These are phyloP conservation scores for Eospalax fontanierii DNA, from an alignment of 2,797 vertebrate species.

Conservation along the genomic window DNA sequence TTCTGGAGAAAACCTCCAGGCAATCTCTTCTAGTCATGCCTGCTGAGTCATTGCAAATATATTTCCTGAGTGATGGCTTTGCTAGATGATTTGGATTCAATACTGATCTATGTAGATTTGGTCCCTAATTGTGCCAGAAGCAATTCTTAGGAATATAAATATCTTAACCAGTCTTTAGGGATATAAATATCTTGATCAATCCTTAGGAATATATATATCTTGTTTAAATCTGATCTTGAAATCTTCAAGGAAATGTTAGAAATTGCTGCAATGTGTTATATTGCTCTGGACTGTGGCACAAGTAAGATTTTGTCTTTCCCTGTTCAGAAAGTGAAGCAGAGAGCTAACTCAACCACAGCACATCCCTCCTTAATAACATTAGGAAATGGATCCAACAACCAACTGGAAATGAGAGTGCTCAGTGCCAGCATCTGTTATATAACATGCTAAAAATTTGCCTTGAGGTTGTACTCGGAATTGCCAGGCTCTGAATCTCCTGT, in stretches of 20 bases:
- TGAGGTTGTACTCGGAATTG: slow-evolving; percentile 20
- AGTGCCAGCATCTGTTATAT: slow-evolving; percentile 44
- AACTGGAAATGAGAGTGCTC: slow-evolving; percentile 38
- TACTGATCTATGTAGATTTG: slow-evolving; percentile 47
- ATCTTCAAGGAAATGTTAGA: slow-evolving; percentile 38
- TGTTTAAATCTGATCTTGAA: slow-evolving; percentile 60
- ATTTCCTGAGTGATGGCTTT: slow-evolving; percentile 46
- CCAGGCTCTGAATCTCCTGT: slow-evolving; percentile 11
- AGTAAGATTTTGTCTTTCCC: slow-evolving; percentile 4
- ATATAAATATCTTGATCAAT: background rate
- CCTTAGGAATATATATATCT: slow-evolving; percentile 36
- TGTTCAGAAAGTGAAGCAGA: slow-evolving; percentile 52
- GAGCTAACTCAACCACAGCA: background rate
- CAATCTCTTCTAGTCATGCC: slow-evolving; percentile 30
- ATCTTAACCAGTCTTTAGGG: no score
- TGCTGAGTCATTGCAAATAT: slow-evolving; percentile 7
- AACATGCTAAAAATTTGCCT: slow-evolving; percentile 48
- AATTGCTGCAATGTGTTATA: background rate
- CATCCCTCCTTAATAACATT: background rate
- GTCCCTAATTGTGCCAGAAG: background rate
- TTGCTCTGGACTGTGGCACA: slow-evolving; percentile 30
- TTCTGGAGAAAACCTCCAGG: slow-evolving; percentile 57
- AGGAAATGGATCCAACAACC: slow-evolving; percentile 41
- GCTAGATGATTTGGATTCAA: slow-evolving; percentile 1
- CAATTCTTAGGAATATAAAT: slow-evolving; percentile 34